Evolutionary conservation across 1,140 invertebrate genomes (phyloP).

Genomic region (Drosophila mauritiana): DNA sequence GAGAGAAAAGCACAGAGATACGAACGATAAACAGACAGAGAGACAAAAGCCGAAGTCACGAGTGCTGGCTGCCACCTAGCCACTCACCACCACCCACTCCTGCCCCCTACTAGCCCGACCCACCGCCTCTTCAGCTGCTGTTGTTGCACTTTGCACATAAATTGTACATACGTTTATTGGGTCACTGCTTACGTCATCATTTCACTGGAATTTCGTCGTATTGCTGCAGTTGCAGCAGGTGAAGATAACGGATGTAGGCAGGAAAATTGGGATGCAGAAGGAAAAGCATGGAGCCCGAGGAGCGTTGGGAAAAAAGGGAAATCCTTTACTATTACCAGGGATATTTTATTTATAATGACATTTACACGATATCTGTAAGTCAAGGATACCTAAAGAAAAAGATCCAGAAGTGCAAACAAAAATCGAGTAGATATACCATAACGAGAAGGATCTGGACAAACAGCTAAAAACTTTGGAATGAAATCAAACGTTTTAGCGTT

Average conservation of each 20-base stretch:
- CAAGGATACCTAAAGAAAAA: constrained; percentile 16
- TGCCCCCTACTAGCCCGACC: background rate
- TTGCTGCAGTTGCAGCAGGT: constrained; percentile 29
- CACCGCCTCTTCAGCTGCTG: constrained; percentile 10
- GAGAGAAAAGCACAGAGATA: constrained; percentile 25
- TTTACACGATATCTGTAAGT: constrained; percentile 42
- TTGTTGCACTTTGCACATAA: constrained; percentile 44
- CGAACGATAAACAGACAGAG: constrained; percentile 57
- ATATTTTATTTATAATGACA: constrained; percentile 59
- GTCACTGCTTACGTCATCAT: constrained; percentile 77
- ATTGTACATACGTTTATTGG: constrained; percentile 69
- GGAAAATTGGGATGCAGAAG: constrained; percentile 10
- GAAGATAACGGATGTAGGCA: constrained; percentile 3
- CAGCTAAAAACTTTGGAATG: no score
- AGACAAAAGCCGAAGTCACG: constrained; percentile 76
- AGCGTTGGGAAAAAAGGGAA: background rate
- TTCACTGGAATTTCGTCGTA: constrained; percentile 67
- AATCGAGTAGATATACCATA: no score
- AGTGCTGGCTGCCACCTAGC: constrained; percentile 38
- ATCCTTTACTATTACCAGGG: no score
- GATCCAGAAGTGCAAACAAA: background rate
- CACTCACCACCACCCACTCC: constrained; percentile 20
- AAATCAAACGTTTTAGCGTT: no score
- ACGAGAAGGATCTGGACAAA: background rate
- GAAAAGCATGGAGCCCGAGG: background rate